Percentiles rank a stretch among this genome's conserved stretches.
Conservation (phyloP, 2,888 invertebrate species). For the Calliopum simillimum region DNA sequence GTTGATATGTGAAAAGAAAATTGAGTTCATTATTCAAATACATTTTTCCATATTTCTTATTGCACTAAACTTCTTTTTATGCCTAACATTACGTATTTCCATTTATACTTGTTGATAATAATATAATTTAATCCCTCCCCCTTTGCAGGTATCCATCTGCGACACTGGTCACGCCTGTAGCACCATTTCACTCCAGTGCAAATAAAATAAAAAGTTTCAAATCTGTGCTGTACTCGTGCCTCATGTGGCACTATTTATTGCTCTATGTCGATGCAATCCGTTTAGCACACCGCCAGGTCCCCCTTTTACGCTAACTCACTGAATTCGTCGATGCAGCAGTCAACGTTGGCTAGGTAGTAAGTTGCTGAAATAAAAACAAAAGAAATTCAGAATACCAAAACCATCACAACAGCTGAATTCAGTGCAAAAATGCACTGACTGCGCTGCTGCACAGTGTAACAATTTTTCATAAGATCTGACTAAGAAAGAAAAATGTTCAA, state of each 20-base stretch:
- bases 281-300: background rate
- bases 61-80: background rate
- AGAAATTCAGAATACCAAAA: background rate
- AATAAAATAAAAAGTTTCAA: conserved; percentile 18
- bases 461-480: no score
- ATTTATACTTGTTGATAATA: background rate
- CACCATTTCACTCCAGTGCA: background rate
- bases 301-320: background rate
- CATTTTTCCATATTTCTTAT: background rate
- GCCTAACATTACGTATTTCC: background rate
- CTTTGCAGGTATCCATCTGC: background rate
- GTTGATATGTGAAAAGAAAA: background rate
- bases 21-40: background rate
- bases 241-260: conserved; percentile 39
- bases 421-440: background rate
- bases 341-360: conserved; percentile 11
- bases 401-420: conserved; percentile 5
- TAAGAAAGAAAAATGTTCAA: no score
- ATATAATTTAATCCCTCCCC: background rate
- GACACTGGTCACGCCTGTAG: conserved; percentile 2
- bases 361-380: background rate
- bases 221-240: conserved; percentile 34
- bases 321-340: background rate
- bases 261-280: conserved; percentile 15
- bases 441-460: background rate